Conservation (phyloP, 2,797 vertebrate genomes). For the Threskiornis aethiopicus region DNA sequence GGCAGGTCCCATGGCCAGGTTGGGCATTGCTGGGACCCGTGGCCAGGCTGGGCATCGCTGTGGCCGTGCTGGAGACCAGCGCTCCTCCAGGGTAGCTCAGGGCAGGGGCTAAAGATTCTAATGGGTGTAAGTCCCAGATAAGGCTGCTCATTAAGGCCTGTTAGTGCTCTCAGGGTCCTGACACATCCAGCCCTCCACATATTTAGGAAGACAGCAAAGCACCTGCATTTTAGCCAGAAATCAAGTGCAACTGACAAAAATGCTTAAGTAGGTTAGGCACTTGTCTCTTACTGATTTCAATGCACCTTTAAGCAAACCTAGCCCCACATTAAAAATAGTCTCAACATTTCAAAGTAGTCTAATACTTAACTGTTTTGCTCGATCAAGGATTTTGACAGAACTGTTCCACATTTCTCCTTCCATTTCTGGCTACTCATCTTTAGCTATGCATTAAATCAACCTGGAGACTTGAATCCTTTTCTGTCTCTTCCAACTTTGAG, state of each 20-base stretch:
- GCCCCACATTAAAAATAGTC: not conserved
- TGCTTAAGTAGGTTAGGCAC: not conserved
- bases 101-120: not conserved
- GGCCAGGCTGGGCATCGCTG: not conserved
- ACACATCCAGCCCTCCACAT: not conserved
- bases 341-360: not conserved
- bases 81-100: not conserved
- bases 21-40: not conserved
- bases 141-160: not conserved
- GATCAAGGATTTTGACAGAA: not conserved
- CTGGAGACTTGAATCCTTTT: not conserved
- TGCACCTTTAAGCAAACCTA: not conserved
- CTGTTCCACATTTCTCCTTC: not conserved
- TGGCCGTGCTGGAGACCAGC: not conserved
- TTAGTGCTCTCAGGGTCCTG: not conserved
- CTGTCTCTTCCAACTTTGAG: not conserved
- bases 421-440: not conserved
- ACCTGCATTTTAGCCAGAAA: not conserved
- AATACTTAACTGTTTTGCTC: not conserved
- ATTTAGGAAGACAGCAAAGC: not conserved
- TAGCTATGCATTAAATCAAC: not conserved
- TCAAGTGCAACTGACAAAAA: not conserved
- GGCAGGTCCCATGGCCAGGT: not conserved
- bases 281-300: not conserved
- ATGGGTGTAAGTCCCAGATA: not conserved